A percentile compares a stretch with the other conserved stretches of the same genome.
These are phyloP conservation scores for Ctenopoma multispine DNA, from an alignment of 2,797 vertebrate genomes.

Conservation along the genomic window DNA sequence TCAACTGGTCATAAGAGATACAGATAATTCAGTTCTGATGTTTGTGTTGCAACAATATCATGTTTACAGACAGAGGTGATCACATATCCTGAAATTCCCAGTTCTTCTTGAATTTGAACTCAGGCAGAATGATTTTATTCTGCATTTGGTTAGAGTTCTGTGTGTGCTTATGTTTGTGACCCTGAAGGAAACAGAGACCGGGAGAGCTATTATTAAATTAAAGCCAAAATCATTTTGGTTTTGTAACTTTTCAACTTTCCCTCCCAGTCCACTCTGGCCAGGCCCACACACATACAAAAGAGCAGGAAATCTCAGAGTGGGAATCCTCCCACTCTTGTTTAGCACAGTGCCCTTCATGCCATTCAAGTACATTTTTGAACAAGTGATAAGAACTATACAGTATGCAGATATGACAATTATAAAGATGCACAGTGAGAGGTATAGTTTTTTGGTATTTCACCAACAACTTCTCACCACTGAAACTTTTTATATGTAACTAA, in stretches of 20 bases:
- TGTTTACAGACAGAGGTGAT: neutral
- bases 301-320: conserved; percentile 34
- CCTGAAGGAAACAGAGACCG: neutral
- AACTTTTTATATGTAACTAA: conserved; percentile 28
- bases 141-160: neutral
- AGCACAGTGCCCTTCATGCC: conserved; percentile 34
- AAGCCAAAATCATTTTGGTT: conserved; percentile 33
- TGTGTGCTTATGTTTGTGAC: neutral
- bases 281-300: conserved; percentile 52
- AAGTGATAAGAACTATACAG: conserved; percentile 10
- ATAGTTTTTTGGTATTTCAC: neutral
- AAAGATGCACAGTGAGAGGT: neutral
- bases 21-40: no score
- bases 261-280: conserved; percentile 21
- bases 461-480: neutral
- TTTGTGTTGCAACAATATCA: no score
- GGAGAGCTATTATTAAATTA: conserved; percentile 44
- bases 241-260: conserved; percentile 57
- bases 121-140: neutral
- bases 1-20: neutral
- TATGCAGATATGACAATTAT: conserved; percentile 1
- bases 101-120: neutral
- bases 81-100: conserved; percentile 1
- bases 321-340: conserved; percentile 54
- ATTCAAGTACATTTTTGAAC: conserved; percentile 6